Base-by-base conservation (phyloP, 1,140 invertebrate species). In the Drosophila rhopaloa region DNA sequence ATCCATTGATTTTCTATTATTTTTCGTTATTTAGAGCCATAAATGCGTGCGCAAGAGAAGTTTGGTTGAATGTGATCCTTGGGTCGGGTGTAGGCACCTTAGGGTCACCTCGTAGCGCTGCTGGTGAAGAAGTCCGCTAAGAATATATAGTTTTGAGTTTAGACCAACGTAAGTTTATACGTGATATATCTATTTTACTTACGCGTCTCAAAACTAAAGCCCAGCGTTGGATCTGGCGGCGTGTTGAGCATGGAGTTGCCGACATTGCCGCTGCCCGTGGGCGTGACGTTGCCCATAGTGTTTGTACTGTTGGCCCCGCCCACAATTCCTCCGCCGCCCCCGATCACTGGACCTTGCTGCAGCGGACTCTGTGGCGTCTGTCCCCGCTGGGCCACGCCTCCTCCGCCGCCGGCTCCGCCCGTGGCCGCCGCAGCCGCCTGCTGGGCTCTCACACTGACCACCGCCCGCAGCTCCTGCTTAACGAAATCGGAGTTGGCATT, bases 401-500 rank as follows among this genome's bases (percentile, higher is more conserved):
- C 70, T 5, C 43, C 68, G 4, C 67, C 79, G 7, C 77, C 76
- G 43, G 57, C 83, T 13, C 83, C 81, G 1, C 74, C 80, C 2
- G 81, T 76, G 14, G 75, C 78, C 14, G 83, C 84, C n/a, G 81
- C 85, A 1, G 88, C 83, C 35, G 82, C 82, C 68, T 94, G 94
- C 70, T 95, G 95, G 13, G 96, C 96, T 81, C 97, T 94, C 35
- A 96, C 96, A 73, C 96, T 97, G 62, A 98, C 97, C 63, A 97
- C 95, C 16, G 96, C 97, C 82, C 97, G 94, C 77, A 98, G 93
- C 93, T 98, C 97, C 94, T 98, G 97, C 86, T 97, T 95, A 67
- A 98, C 97, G 93, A 96, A 97, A 92, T 98, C 97, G 8, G 95
- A 95, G 16, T 82, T 79, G 51, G 81, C 79, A 77, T 77, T 92